These are phyloP conservation scores for Catocala nupta DNA, from an alignment of 2,888 invertebrate species.

Conservation along the genomic window DNA sequence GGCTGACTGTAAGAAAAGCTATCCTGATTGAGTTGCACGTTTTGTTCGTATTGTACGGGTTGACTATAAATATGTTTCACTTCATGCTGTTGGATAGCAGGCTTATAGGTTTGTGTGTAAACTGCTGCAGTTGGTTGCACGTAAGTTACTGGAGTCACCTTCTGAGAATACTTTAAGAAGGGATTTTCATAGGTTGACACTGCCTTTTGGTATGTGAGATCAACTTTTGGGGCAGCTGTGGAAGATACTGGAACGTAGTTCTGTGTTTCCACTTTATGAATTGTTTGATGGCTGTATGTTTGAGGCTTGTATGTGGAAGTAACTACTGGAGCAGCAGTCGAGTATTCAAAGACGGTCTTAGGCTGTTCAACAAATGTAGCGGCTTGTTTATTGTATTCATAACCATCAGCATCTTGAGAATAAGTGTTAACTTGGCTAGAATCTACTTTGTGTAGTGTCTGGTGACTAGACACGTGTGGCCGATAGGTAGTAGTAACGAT, in stretches of 20 bases:
- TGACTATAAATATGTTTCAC: constrained; percentile 64
- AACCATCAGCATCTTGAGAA: constrained; percentile 62
- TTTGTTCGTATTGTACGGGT: constrained; percentile 62
- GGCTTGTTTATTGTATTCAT: constrained; percentile 64
- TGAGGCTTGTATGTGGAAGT: constrained; percentile 72
- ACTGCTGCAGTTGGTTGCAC: constrained; percentile 69
- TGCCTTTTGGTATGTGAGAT: constrained; percentile 57
- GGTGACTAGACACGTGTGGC: constrained; percentile 69
- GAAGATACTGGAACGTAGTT: constrained; percentile 64
- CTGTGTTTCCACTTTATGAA: constrained; percentile 71
- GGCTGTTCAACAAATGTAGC: constrained; percentile 69
- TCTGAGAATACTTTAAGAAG: constrained; percentile 68
- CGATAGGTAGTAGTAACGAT: constrained; percentile 59
- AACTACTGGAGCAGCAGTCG: constrained; percentile 63
- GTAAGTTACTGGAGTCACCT: constrained; percentile 66
- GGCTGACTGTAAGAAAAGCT: constrained; percentile 76
- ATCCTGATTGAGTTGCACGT: constrained; percentile 64
- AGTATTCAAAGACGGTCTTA: constrained; percentile 60
- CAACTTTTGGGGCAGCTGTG: constrained; percentile 62
- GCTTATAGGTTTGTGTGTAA: constrained; percentile 71
- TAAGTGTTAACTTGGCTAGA: constrained; percentile 63
- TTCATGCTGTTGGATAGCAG: constrained; percentile 67
- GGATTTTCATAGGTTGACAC: constrained; percentile 73
- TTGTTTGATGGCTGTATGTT: constrained; percentile 72
- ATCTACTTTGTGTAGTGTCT: constrained; percentile 73